Conservation (phyloP, 2,113 vertebrate species). For the Otis tarda region DNA sequence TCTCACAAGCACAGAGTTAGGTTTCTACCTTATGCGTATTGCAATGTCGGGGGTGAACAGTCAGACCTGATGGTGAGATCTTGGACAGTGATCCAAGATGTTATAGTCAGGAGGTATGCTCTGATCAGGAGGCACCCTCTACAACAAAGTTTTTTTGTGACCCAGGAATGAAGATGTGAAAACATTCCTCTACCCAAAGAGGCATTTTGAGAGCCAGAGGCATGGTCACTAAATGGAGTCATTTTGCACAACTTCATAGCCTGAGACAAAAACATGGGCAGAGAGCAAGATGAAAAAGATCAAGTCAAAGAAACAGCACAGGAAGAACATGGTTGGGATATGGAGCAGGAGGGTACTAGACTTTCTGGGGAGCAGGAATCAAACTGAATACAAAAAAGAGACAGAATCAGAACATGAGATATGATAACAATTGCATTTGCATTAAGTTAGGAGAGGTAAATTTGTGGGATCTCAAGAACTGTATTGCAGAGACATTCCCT, state of each 20-base stretch:
- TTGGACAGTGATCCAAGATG: background rate
- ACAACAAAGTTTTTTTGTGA: background rate
- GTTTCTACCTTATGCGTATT: background rate
- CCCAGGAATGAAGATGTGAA: background rate
- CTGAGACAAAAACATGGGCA: background rate
- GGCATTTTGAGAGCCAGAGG: background rate
- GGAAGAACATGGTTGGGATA: background rate
- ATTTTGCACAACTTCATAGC: background rate
- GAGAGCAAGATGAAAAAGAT: background rate
- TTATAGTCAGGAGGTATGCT: background rate
- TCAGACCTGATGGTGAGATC: background rate
- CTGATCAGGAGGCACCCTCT: background rate
- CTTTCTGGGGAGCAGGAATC: background rate
- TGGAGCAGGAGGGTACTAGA: background rate
- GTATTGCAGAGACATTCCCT: background rate
- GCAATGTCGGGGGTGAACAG: fast-evolving
- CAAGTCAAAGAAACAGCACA: background rate
- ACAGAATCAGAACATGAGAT: background rate
- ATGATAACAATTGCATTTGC: background rate
- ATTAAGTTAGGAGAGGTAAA: background rate
- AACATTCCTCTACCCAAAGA: background rate
- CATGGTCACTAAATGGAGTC: background rate
- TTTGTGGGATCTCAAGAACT: background rate
- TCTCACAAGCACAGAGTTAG: background rate
- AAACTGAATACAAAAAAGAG: background rate